A percentile compares a stretch with the other conserved stretches of the same genome.
Evolutionary conservation across 2,797 vertebrate species (phyloP).

Genomic region (Sebastes kiyomatsui): DNA sequence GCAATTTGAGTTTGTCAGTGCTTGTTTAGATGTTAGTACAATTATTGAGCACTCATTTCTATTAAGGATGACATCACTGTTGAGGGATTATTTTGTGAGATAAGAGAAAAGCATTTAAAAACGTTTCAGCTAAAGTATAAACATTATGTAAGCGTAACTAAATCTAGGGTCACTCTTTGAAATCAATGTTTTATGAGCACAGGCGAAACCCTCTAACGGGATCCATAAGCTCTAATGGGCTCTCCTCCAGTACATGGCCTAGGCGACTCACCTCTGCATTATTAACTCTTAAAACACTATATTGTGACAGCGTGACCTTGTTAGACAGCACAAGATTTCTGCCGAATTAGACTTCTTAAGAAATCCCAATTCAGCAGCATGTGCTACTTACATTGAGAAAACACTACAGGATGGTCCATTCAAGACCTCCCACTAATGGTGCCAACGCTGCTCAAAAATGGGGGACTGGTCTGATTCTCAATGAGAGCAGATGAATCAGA

Average conservation of each 20-base stretch:
- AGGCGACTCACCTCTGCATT: not conserved
- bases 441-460: not conserved
- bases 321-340: not conserved
- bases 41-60: not conserved
- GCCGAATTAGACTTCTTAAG: not conserved
- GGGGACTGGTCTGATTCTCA: not conserved
- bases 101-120: not conserved
- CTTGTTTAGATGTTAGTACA: not conserved
- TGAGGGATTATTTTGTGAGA: not conserved
- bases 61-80: not conserved
- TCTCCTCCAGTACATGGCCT: not conserved
- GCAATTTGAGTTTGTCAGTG: not conserved
- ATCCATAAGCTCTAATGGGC: not conserved
- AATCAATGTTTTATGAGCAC: not conserved
- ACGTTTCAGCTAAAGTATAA: not conserved
- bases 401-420: constrained; percentile 1
- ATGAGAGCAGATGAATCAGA: constrained; percentile 2
- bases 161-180: not conserved
- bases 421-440: not conserved
- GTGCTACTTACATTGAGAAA: constrained; percentile 15
- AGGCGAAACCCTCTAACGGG: not conserved
- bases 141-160: not conserved
- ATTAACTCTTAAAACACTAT: not conserved
- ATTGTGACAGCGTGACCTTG: not conserved
- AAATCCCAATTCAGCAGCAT: constrained; percentile 20